Evolutionary conservation across 1,140 invertebrate genomes (phyloP), one percentile per base, ranked within the genome.

Genomic region (Drosophila yakuba): DNA sequence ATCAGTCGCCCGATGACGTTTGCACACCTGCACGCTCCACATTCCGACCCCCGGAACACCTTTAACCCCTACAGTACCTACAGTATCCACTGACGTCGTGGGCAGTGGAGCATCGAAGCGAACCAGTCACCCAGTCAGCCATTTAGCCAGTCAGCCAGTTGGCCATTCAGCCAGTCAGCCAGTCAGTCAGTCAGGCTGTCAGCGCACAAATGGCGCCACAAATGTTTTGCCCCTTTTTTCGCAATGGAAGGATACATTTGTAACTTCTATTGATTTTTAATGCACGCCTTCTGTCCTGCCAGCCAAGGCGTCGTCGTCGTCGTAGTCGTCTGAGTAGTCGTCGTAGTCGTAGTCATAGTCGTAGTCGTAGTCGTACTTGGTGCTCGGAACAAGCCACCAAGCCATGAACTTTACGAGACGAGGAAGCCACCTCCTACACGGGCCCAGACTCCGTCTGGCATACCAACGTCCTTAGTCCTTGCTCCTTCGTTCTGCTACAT

Each of bases 201-300:
- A 72, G 68, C 68, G 52, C 68, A 72, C 66, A 72, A 72, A 72
- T 72, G 68, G 68, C 68, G 68, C 68, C 68, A 72, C 52, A 72
- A 72, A 72, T 72, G 68, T 69, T 75, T 73, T 72, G 63, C 52
- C 60, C 63, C 45, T 67, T 76, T 68, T 68, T 60, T 41, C 63
- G 48, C 50, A 61, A 72, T 68, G 66, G 78, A 78, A 76, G 79
- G 79, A 86, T 79, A 86, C 83, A 86, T 88, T 86, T 86, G 83
- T 86, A 83, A 64, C 58, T 88, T 88, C 69, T 86, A 86, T 86
- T 86, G 82, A 86, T 86, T 86, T 86, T 86, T 86, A 86, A 86
- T 86, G 67, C 79, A 82, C 82, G 82, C 64, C 35, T 72, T 62
- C 60, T 54, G 60, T 41, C 17, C 50, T 62, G 60, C 43, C 68